Percentiles rank a stretch among this genome's conserved stretches.
phyloP scores from a whole-genome alignment of 2,113 vertebrate genomes.

The Pseudorectes ferrugineus region DNA sequence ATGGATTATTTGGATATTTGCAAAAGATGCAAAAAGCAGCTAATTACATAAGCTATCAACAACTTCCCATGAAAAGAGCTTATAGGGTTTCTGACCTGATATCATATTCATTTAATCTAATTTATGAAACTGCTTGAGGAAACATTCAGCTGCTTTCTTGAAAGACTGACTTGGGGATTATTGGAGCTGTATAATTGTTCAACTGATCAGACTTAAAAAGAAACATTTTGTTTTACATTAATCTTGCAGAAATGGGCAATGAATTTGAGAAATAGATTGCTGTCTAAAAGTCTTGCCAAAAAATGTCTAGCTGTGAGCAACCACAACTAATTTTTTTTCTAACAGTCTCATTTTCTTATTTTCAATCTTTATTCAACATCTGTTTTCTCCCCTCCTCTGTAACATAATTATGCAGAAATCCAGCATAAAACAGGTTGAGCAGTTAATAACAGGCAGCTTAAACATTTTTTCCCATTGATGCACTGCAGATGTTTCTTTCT shows the following conservation, averaged over 20 bases:
- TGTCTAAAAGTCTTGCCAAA: conserved; percentile 52
- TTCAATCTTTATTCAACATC: conserved; percentile 64
- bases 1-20: conserved; percentile 17
- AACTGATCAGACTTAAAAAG: conserved; percentile 50
- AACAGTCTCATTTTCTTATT: conserved; percentile 49
- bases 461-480: conserved; percentile 52
- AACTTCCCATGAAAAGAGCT: not conserved
- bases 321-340: not conserved
- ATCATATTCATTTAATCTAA: conserved; percentile 58
- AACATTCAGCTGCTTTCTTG: conserved; percentile 55
- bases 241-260: conserved; percentile 64
- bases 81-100: conserved; percentile 39
- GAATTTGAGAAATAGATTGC: conserved; percentile 56
- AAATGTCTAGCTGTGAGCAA: conserved; percentile 23
- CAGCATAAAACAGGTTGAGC: conserved; percentile 57
- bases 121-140: conserved; percentile 51
- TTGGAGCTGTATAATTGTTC: conserved; percentile 49
- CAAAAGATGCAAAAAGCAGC: not conserved
- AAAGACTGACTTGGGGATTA: conserved; percentile 54
- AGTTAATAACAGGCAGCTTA: conserved; percentile 57
- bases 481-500: conserved; percentile 45
- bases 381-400: conserved; percentile 20
- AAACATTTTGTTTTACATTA: conserved; percentile 61
- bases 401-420: conserved; percentile 61
- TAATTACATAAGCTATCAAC: conserved; percentile 37